Evolutionary conservation across 2,888 invertebrate species (phyloP), one percentile per base, ranked within the genome.

Genomic region (Sepiola atlantica): DNA sequence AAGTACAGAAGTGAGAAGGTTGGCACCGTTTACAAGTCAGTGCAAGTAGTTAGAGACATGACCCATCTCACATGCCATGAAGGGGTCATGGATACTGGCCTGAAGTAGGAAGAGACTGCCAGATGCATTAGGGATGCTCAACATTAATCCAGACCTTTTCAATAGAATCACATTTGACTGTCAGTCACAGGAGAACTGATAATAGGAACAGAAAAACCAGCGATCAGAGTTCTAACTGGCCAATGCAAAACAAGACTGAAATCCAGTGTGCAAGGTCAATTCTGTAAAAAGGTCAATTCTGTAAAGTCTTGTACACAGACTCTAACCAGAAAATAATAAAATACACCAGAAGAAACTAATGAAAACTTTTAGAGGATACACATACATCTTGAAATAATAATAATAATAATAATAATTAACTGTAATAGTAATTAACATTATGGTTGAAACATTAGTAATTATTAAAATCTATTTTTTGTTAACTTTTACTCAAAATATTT

Each of bases 31-130:
- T 77, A 77, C 77, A 77, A 61, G 77, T 77, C 77, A 77, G n/a
- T 77, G 77, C n/a, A 21, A 61, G 28, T 61, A 61, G 28, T 61
- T 61, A 24, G 61, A 61, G n/a, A 77, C 77, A 77, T n/a, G 32
- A n/a, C 77, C 77, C 14, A n/a, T 1, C n/a, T 32, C 16, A 77
- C n/a, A 16, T 77, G n/a, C n/a, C 14, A 77, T 77, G n/a, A 77
- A 77, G 77, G 77, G 77, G 77, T n/a, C 16, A n/a, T 77, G 77
- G 77, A 77, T 77, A 77, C 77, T 77, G n/a, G 77, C 77, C 61
- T 61, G 61, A 61, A 61, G 6, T 28, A 61, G 28, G 61, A 61
- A 61, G 61, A 61, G 28, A 28, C 4, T 28, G 28, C 10, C 28
- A 77, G 32, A 77, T 77, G 77, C 16, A 77, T 77, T 77, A n/a